Base-by-base conservation (phyloP, 2,888 invertebrate genomes). In the Synanthedon tipuliformis region DNA sequence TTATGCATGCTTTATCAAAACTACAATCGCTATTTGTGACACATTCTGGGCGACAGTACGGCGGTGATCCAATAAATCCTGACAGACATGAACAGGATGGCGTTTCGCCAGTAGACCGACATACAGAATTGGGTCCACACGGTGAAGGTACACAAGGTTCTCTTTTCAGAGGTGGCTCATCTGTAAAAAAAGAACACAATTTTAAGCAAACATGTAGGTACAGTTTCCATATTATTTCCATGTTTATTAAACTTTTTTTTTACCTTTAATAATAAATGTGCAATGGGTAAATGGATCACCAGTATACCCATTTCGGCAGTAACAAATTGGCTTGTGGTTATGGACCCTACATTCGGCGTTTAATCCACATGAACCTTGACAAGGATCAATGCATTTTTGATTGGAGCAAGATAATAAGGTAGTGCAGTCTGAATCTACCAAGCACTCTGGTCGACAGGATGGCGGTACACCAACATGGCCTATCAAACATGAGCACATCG, bases 261-360 rank as follows among this genome's bases (percentile, higher is more conserved):
- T 68, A 86, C 85, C 61, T 61, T 70, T 59, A 54, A 68, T 45
- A 40, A 69, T 53, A 51, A 63, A 41, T 16, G 84, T 58, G 75
- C 95, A 95, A 65, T 90, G 89, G 8, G 90, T 88, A 68, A 95
- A 95, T 50, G 96, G 95, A 89, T 96, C 93, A 15, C 95, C 95
- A n/a, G 91, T 89, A 65, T 89, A 90, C 53, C 89, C 89, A 55
- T 82, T 86, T 55, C 92, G 91, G 68, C 96, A 96, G 60, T 90
- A 92, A 70, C 96, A 96, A 51, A 95, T 92, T 0, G 96, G 95
- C 71, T 92, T 93, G 73, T 96, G 96, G 69, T 95, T 94, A 58
- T 94, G 90, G 1, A 94, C 92, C 65, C 90, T 89, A 68, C 96
- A 96, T 60, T 91, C 84, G 1, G 96, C 93, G 51, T 90, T 89